Evolutionary conservation across 2,888 invertebrate species (phyloP).

Genomic region (Caenorhabditis sinica): DNA sequence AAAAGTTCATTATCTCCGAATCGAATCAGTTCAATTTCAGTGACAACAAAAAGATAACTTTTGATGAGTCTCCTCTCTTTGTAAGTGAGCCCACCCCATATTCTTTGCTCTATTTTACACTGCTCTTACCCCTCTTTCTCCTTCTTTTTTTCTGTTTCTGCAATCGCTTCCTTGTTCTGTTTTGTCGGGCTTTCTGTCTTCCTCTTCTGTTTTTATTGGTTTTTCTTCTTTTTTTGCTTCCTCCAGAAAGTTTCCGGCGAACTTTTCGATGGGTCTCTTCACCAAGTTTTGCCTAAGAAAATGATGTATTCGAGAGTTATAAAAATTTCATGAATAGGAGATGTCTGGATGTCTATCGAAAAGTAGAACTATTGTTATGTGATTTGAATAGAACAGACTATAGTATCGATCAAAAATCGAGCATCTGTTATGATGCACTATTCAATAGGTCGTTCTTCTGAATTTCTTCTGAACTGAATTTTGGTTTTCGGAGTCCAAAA

Average conservation of each 20-base stretch:
- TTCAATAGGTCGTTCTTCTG: background rate
- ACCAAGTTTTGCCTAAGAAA: background rate
- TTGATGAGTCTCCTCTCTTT: constrained; percentile 9
- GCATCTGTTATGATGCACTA: too few relatives aligned
- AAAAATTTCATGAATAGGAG: constrained; percentile 13
- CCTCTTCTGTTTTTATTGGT: constrained; percentile 51
- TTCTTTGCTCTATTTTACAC: constrained; percentile 62
- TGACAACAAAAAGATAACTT: constrained; percentile 37
- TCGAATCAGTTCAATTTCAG: constrained; percentile 6
- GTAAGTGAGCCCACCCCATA: constrained; percentile 26
- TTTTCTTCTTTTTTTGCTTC: constrained; percentile 25
- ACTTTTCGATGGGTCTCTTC: constrained; percentile 14
- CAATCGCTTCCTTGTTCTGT: constrained; percentile 57
- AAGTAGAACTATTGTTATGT: constrained; percentile 27
- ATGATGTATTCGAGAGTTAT: too few relatives aligned
- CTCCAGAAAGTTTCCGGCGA: constrained; percentile 22
- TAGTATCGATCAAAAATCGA: constrained; percentile 15
- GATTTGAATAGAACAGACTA: constrained; percentile 5
- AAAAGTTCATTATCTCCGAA: background rate
- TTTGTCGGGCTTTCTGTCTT: constrained; percentile 35
- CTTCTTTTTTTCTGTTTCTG: constrained; percentile 32
- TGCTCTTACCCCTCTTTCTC: constrained; percentile 23
- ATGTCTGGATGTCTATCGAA: constrained; percentile 13
- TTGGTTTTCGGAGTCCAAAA: background rate
- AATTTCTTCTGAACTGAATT: background rate